These are phyloP conservation scores for Synergus gifuensis DNA, from an alignment of 2,888 invertebrate genomes.

Conservation along the genomic window DNA sequence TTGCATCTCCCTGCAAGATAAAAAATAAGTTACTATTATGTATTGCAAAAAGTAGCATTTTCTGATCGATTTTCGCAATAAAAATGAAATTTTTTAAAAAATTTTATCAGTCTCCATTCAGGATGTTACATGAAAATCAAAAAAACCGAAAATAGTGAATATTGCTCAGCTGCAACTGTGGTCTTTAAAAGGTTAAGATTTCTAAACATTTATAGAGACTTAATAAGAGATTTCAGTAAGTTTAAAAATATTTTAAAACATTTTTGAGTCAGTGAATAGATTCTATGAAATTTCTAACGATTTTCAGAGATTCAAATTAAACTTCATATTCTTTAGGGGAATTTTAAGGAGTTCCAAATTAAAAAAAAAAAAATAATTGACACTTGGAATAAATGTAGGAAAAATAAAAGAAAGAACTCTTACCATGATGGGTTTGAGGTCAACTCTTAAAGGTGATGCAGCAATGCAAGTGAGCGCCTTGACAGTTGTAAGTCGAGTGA, in stretches of 20 bases:
- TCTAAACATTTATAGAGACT: conserved; percentile 10
- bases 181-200: not conserved
- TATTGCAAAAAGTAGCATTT: conserved; percentile 44
- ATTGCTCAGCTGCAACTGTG: too few species aligned
- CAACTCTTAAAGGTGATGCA: conserved; percentile 91
- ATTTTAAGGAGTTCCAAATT: conserved; percentile 14
- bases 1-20: conserved; percentile 85
- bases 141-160: too few species aligned
- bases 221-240: too few species aligned
- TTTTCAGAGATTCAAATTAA: too few species aligned
- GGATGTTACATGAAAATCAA: too few species aligned
- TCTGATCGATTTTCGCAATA: too few species aligned
- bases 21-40: conserved; percentile 66
- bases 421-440: conserved; percentile 89
- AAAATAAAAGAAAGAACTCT: conserved; percentile 62
- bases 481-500: conserved; percentile 96
- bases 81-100: too few species aligned
- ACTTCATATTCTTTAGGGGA: too few species aligned
- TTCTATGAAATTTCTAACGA: too few species aligned
- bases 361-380: conserved; percentile 59
- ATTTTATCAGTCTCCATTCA: too few species aligned
- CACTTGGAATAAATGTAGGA: not conserved
- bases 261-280: too few species aligned
- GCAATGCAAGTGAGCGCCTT: conserved; percentile 97
- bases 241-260: too few species aligned